A percentile compares a stretch with the other conserved stretches of the same genome.
Evolutionary conservation across 2,888 invertebrate species (phyloP).

Genomic region (Sturmia bella): DNA sequence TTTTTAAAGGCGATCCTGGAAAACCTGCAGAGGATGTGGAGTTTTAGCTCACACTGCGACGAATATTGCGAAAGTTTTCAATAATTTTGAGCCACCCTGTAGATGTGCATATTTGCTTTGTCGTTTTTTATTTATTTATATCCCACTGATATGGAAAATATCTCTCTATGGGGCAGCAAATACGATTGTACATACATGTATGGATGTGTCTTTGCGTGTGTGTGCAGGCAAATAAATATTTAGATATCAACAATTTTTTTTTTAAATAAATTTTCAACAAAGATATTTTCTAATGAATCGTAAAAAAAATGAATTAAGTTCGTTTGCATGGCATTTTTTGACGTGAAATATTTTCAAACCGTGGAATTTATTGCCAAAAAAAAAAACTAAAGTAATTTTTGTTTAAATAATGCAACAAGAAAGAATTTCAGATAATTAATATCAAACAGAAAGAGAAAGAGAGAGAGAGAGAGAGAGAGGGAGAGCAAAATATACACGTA

Average conservation of each 20-base stretch:
- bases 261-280: slow-evolving; percentile 4
- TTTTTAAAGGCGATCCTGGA: too few species aligned
- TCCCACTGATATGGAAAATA: slow-evolving; percentile 28
- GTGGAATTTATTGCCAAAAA: too few species aligned
- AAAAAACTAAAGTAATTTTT: too few species aligned
- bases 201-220: not conserved
- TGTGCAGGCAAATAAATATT: slow-evolving; percentile 2
- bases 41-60: too few species aligned
- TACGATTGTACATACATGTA: not conserved
- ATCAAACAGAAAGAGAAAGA: too few species aligned
- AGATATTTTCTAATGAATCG: slow-evolving; percentile 51
- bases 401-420: too few species aligned
- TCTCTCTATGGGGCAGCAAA: slow-evolving; percentile 4
- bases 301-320: slow-evolving; percentile 15
- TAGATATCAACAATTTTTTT: not conserved
- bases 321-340: not conserved
- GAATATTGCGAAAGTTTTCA: too few species aligned
- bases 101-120: slow-evolving; percentile 24
- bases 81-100: too few species aligned
- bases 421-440: too few species aligned
- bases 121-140: slow-evolving; percentile 32
- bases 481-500: too few species aligned
- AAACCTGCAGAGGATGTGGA: too few species aligned
- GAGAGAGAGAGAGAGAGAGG: too few species aligned
- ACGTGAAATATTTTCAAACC: not conserved